Base-by-base conservation (phyloP, 2,888 invertebrate species). In the Phalangium opilio region DNA sequence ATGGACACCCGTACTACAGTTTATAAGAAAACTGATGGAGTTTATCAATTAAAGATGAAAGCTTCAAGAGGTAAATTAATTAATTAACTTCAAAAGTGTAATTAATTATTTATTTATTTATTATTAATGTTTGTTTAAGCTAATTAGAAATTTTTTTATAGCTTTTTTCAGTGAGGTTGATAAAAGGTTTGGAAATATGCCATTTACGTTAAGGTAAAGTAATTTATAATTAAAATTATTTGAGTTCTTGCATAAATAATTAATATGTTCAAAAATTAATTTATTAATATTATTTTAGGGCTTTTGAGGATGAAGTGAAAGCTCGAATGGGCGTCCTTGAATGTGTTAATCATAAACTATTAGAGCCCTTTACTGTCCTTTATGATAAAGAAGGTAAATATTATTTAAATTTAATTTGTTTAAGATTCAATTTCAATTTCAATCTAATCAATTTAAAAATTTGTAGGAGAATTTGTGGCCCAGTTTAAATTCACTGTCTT, bases 401-500 rank as follows among this genome's bases (percentile, higher is more conserved):
- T 42, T 58, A 59, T 41, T 27, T 8, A 7, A 7, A 7, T 27
- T 27, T 27, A 27, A 8, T 4, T 4, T 27, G 27, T 27, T 27
- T 27, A n/a, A n/a, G n/a, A n/a, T n/a, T n/a, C n/a, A n/a, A n/a
- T n/a, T n/a, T n/a, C n/a, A n/a, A n/a, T n/a, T n/a, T n/a, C n/a
- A 36, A 36, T 36, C 1, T 15, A 27, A 4, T 27, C 27, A 7
- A 7, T 27, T 27, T 27, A 7, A 7, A 27, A 7, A 27, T 27
- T 27, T 27, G 61, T 73, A 72, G 91, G 78, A 57, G 96, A 98
- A 73, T 74, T 80, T 64, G 95, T 96, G 56, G 98, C 96, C 35
- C 98, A 98, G 69, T 98, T 91, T 70, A 99, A 99, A 72, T 91
- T 90, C 64, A 98, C 98, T 50, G 90, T 89, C 50, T 73, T 99